phyloP scores from a whole-genome alignment of 1,140 invertebrate species.

The Drosophila virilis region DNA sequence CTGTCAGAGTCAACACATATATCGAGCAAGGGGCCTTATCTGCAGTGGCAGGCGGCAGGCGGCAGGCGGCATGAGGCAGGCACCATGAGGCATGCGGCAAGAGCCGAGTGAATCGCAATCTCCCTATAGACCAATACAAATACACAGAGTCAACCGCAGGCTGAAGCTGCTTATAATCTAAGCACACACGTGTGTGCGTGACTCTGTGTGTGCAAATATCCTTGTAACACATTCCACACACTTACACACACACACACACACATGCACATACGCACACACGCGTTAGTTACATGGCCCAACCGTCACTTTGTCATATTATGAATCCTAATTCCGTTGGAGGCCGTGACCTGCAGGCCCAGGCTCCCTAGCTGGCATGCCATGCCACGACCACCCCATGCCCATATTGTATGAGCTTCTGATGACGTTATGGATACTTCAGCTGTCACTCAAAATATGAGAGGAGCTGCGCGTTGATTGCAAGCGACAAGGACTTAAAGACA shows the following conservation, averaged over 20 bases:
- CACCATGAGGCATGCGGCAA: constrained; percentile 3
- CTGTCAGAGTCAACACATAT: constrained; percentile 74
- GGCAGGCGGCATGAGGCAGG: constrained; percentile 18
- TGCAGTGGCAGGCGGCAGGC: constrained; percentile 34
- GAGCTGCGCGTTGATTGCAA: constrained; percentile 56
- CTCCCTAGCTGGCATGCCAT: not conserved
- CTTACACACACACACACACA: constrained; percentile 16
- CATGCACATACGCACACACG: constrained; percentile 9
- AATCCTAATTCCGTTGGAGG: constrained; percentile 68
- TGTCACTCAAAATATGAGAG: constrained; percentile 68
- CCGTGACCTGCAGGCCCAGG: constrained; percentile 55
- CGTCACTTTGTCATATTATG: constrained; percentile 73
- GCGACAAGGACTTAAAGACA: constrained; percentile 29
- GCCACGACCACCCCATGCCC: not conserved
- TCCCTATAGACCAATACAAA: constrained; percentile 66
- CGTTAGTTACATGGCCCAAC: constrained; percentile 47
- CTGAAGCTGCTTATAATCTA: constrained; percentile 73
- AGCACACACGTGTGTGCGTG: constrained; percentile 41
- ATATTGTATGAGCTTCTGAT: constrained; percentile 52
- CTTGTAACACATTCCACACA: constrained; percentile 39
- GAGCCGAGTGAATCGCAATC: constrained; percentile 1
- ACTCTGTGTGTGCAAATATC: constrained; percentile 51
- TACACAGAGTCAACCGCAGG: constrained; percentile 58
- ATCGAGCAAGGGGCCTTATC: constrained; percentile 55
- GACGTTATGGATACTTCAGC: constrained; percentile 77